Conservation (phyloP, 1,140 invertebrate genomes). For the Conus ventricosus region DNA sequence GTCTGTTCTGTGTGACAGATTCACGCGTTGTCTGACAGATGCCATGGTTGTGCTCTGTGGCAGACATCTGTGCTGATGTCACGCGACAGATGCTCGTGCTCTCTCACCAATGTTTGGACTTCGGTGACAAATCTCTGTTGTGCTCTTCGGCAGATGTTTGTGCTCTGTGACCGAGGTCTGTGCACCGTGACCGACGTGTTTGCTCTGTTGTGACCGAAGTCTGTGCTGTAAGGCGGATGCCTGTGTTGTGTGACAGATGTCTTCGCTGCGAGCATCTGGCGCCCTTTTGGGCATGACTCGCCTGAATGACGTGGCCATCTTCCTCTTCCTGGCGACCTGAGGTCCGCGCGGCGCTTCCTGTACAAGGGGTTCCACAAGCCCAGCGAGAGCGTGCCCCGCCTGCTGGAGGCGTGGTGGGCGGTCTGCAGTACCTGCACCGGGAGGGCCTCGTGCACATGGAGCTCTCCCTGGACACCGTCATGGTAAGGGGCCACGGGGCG, state of each 20-base stretch:
- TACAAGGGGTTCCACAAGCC: conserved; percentile 35
- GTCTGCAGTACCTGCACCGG: conserved; percentile 56
- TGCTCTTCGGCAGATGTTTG: too few relatives aligned
- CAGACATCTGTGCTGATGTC: too few relatives aligned
- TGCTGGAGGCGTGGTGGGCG: conserved; percentile 41
- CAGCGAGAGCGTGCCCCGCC: conserved; percentile 38
- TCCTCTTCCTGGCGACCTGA: conserved; percentile 53
- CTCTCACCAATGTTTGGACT: too few relatives aligned
- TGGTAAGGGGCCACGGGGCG: conserved; percentile 45
- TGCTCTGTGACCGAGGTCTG: too few relatives aligned
- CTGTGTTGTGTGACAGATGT: conserved; percentile 39
- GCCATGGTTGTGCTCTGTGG: too few relatives aligned
- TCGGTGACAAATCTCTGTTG: too few relatives aligned
- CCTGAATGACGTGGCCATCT: conserved; percentile 42
- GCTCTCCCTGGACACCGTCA: conserved; percentile 60
- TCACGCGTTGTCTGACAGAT: too few relatives aligned
- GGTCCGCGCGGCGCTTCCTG: conserved; percentile 45
- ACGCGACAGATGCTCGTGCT: too few relatives aligned
- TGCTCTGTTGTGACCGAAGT: too few relatives aligned
- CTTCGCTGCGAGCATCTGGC: conserved; percentile 40
- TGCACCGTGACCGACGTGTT: too few relatives aligned
- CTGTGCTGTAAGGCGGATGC: too few relatives aligned
- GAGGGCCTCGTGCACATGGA: conserved; percentile 64
- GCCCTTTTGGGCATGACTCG: conserved; percentile 54
- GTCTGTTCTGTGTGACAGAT: too few relatives aligned